Evolutionary conservation across 2,888 invertebrate species (phyloP).

Genomic region (Euplagia quadripunctaria): DNA sequence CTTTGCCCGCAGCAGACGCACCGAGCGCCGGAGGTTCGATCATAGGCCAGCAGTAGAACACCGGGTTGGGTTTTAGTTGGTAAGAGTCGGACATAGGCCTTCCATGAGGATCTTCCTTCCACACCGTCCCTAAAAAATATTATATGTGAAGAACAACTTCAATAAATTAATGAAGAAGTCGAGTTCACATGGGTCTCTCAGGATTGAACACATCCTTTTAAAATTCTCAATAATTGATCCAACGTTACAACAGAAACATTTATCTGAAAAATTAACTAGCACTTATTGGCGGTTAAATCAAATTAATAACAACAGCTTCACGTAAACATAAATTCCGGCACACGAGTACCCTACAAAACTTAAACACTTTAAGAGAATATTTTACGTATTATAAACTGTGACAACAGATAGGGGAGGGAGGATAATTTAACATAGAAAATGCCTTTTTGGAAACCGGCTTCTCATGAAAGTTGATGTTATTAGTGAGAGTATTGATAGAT

Average conservation of each 20-base stretch:
- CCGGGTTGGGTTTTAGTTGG: too few species aligned
- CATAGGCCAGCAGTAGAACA: too few species aligned
- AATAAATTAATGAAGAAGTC: neutral
- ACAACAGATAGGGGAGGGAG: conserved; percentile 32
- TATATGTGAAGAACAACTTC: neutral
- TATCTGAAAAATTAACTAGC: neutral
- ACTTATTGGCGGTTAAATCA: neutral
- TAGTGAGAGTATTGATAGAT: neutral
- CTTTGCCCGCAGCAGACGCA: too few species aligned
- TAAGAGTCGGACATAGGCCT: too few species aligned
- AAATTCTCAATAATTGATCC: too few species aligned
- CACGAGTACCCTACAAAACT: neutral
- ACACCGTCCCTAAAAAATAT: too few species aligned
- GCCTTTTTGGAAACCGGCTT: too few species aligned
- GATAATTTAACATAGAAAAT: conserved; percentile 30
- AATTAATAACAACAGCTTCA: neutral
- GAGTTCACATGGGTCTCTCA: too few species aligned
- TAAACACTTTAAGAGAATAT: conserved; percentile 19
- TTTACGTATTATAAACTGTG: conserved; percentile 33
- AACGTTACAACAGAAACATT: neutral
- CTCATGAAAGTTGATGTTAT: neutral
- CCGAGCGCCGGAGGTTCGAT: too few species aligned
- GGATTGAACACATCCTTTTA: too few species aligned
- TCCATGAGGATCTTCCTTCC: too few species aligned
- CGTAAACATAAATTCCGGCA: neutral